Evolutionary conservation across 2,797 vertebrate species (phyloP).

Genomic region (Anguilla megastoma): DNA sequence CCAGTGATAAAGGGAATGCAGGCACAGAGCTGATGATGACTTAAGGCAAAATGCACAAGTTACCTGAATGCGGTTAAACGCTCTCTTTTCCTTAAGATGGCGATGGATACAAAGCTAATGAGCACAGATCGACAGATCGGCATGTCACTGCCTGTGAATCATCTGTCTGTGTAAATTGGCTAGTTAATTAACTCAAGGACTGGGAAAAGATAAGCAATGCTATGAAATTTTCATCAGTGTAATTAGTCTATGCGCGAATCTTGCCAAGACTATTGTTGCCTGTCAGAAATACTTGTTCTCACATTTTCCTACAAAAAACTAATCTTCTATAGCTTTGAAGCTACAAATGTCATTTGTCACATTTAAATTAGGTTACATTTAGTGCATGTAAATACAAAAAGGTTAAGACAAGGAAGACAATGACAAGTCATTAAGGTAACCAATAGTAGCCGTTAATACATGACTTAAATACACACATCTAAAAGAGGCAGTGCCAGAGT

Average conservation of each 20-base stretch:
- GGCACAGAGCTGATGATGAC: background rate
- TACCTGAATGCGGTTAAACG: background rate
- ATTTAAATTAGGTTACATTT: background rate
- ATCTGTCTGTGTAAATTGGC: conserved; percentile 11
- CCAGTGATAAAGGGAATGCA: background rate
- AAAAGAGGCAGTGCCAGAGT: background rate
- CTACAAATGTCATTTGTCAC: background rate
- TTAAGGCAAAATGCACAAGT: background rate
- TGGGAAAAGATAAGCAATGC: conserved; percentile 7
- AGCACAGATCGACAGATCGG: conserved; percentile 2
- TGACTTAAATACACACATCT: background rate
- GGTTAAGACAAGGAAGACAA: background rate
- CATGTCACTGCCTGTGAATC: background rate
- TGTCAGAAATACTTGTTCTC: background rate
- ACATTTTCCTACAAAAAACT: background rate
- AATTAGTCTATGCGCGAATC: background rate
- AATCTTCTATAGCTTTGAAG: background rate
- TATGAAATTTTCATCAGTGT: conserved; percentile 3
- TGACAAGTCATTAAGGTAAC: background rate
- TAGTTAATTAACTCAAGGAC: conserved; percentile 11
- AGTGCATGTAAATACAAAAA: background rate
- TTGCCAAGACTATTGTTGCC: background rate
- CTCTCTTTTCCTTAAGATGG: background rate
- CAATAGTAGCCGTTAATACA: background rate
- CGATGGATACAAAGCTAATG: background rate